phyloP scores from a whole-genome alignment of 2,113 vertebrate species.

The Ameiurus melas region DNA sequence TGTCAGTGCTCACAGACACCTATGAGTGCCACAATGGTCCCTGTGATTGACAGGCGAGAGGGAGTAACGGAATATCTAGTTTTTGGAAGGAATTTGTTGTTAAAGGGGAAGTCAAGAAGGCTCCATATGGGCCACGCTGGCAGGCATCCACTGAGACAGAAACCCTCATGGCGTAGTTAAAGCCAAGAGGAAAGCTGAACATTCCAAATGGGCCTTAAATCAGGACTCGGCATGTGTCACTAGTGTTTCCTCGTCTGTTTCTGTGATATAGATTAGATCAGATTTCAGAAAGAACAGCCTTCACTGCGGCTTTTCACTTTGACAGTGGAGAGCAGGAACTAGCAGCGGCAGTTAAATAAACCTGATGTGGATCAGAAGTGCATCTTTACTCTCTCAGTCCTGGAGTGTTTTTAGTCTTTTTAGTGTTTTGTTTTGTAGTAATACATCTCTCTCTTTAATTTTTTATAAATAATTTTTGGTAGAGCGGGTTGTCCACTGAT shows the following conservation, averaged over 20 bases:
- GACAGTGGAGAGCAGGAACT: background rate
- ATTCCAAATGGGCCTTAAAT: conserved; percentile 42
- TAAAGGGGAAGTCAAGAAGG: conserved; percentile 28
- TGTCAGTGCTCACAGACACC: background rate
- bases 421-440: background rate
- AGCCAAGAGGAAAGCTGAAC: conserved; percentile 49
- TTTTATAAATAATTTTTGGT: too few species aligned
- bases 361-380: background rate
- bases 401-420: background rate
- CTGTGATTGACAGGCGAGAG: background rate
- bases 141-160: conserved; percentile 49
- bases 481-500: too few species aligned
- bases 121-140: conserved; percentile 62
- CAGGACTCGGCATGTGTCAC: conserved; percentile 2
- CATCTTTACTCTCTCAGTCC: conserved; percentile 55
- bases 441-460: background rate
- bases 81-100: background rate
- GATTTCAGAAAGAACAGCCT: background rate
- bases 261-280: background rate
- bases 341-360: background rate
- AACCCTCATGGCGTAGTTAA: conserved; percentile 44
- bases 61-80: background rate
- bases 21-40: background rate
- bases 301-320: background rate
- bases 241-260: conserved; percentile 4